Base-by-base conservation (phyloP, 2,797 vertebrate genomes). In the Choloepus didactylus region DNA sequence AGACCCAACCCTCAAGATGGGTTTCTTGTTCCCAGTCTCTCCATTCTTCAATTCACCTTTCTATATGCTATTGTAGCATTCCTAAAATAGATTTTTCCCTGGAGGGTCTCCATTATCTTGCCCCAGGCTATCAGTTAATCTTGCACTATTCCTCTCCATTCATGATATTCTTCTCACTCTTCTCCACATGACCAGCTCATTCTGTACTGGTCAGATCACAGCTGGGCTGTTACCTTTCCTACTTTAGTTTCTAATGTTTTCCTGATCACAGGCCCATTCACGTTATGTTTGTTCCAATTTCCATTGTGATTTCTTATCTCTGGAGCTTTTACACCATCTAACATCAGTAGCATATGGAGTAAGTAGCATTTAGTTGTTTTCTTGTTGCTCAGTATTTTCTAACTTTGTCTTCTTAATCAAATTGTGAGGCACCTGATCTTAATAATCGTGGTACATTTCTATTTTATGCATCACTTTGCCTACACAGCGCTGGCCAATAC, bases 361-460 rank as follows among this genome's bases (percentile, higher is more conserved):
- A 8, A 41, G 84, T 80, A 62, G 11, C 38, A 59, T 9, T 89
- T 89, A 12, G n/a, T 75, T 70, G 1, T 69, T 93, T 49, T 92
- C 51, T 72, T 16, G 27, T 80, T 87, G 7, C 76, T 86, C 72
- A 18, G 60, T 54, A 2, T 10, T 46, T n/a, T 3, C 59, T 66
- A 75, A 51, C 18, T 69, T 88, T 75, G 72, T 56, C 46, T 15
- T 59, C 70, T 96, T 3, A 29, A 44, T 59, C 51, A 56, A 85
- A 67, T 62, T 35, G 7, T 67, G 77, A 92, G 54, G 11, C 21
- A 23, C n/a, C 66, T 93, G 56, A 73, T 70, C 15, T 41, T 59
- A 31, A 51, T 19, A 66, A 88, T n/a, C 67, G 44, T 89, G 31
- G 64, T 84, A 64, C 59, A 59, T 59, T 93, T 84, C n/a, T 93